Percentiles rank a stretch among this genome's conserved stretches.
phyloP scores from a whole-genome alignment of 2,797 vertebrate genomes.

The Crypturellus tataupa region DNA sequence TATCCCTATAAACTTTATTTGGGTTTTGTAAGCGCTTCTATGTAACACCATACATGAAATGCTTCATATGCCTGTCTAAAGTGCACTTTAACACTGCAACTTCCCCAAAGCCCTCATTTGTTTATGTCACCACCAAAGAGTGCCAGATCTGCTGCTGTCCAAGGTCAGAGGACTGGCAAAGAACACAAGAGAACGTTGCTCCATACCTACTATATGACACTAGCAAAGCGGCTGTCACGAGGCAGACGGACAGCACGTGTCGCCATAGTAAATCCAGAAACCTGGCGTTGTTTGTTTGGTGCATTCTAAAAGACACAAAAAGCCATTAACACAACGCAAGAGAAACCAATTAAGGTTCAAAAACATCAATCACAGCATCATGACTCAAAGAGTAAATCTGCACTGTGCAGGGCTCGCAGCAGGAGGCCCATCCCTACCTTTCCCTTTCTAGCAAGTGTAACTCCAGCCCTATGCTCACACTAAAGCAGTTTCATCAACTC shows the following conservation, averaged over 20 bases:
- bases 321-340: slow-evolving; percentile 47
- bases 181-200: slow-evolving; percentile 31
- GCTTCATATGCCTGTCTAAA: neutral
- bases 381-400: neutral
- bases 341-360: neutral
- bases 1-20: too few relatives aligned
- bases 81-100: neutral
- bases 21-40: neutral
- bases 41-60: neutral
- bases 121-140: rapidly evolving
- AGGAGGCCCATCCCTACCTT: neutral
- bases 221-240: slow-evolving; percentile 90
- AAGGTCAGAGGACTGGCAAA: neutral
- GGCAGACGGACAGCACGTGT: slow-evolving; percentile 92
- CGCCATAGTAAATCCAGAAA: slow-evolving; percentile 98
- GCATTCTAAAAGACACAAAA: slow-evolving; percentile 89
- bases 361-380: neutral
- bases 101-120: neutral
- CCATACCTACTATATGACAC: slow-evolving; percentile 97
- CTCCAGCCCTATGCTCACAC: neutral
- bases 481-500: neutral
- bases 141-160: neutral
- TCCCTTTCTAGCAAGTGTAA: neutral
- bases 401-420: neutral
- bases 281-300: slow-evolving; percentile 98